Conservation (phyloP, 2,888 invertebrate genomes). For the Machimus atricapillus region DNA sequence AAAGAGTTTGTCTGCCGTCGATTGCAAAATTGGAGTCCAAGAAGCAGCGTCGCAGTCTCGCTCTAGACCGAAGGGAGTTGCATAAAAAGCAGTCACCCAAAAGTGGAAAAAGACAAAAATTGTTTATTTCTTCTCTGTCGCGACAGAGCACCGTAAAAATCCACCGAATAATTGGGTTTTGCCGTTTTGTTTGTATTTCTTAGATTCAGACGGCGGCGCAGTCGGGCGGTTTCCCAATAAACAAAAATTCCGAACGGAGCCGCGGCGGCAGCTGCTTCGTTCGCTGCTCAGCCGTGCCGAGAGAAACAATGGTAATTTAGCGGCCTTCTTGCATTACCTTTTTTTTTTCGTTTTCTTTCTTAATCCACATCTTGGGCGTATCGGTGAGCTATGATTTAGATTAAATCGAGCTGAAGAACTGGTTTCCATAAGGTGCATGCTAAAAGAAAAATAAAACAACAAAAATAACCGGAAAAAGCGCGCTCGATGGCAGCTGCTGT, state of each 20-base stretch:
- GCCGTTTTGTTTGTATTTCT: neutral
- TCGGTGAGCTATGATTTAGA: slow-evolving; percentile 23
- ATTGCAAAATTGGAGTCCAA: neutral
- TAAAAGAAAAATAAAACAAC: neutral
- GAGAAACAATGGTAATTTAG: neutral
- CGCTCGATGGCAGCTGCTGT: neutral
- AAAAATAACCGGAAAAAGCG: neutral
- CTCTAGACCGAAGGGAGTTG: neutral
- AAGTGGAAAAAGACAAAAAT: slow-evolving; percentile 7
- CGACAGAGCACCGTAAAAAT: neutral
- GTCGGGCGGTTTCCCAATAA: slow-evolving; percentile 1
- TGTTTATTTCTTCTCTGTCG: neutral
- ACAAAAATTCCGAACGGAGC: neutral
- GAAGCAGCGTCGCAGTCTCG: neutral
- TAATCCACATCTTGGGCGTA: slow-evolving; percentile 1
- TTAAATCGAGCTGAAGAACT: neutral
- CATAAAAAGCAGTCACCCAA: neutral
- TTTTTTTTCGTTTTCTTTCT: neutral
- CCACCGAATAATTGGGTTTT: neutral
- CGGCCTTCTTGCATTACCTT: neutral
- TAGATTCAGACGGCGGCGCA: neutral
- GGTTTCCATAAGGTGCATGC: neutral
- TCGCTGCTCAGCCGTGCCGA: neutral
- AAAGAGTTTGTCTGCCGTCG: neutral
- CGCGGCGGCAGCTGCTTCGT: neutral